Conservation (phyloP, 2,113 vertebrate species). For the Bubo scandiacus region DNA sequence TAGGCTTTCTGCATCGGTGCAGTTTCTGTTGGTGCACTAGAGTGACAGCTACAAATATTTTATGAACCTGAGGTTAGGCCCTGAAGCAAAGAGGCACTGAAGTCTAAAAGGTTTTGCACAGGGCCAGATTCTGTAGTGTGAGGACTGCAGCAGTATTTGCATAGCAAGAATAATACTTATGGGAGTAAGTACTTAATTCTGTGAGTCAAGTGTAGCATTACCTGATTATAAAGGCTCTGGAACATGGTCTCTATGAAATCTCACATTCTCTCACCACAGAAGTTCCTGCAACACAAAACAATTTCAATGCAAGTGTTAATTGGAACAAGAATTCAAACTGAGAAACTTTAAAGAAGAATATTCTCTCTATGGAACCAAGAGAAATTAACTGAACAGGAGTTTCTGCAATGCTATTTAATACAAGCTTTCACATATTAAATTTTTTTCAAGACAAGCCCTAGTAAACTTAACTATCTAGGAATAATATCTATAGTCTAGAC, state of each 20-base stretch:
- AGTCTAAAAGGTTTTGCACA: neutral
- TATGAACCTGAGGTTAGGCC: neutral
- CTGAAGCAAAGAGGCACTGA: neutral
- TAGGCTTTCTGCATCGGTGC: neutral
- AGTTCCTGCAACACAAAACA: neutral
- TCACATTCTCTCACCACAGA: neutral
- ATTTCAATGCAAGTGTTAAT: neutral
- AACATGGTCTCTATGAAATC: neutral
- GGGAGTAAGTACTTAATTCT: neutral
- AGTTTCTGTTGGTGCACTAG: neutral
- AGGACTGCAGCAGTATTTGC: neutral
- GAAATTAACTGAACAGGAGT: neutral
- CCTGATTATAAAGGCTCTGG: neutral
- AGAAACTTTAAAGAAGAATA: neutral
- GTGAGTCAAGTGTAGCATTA: neutral
- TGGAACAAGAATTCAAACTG: neutral
- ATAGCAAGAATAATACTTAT: fast-evolving
- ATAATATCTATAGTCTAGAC: neutral
- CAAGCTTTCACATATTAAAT: neutral
- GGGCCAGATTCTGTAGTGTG: fast-evolving
- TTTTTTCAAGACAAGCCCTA: neutral
- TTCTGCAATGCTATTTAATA: neutral
- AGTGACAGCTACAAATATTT: neutral
- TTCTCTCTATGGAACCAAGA: neutral
- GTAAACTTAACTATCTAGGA: neutral